A percentile compares a stretch with the other conserved stretches of the same genome.
phyloP scores from a whole-genome alignment of 2,888 invertebrate genomes.

The Oxyscelio sp. region DNA sequence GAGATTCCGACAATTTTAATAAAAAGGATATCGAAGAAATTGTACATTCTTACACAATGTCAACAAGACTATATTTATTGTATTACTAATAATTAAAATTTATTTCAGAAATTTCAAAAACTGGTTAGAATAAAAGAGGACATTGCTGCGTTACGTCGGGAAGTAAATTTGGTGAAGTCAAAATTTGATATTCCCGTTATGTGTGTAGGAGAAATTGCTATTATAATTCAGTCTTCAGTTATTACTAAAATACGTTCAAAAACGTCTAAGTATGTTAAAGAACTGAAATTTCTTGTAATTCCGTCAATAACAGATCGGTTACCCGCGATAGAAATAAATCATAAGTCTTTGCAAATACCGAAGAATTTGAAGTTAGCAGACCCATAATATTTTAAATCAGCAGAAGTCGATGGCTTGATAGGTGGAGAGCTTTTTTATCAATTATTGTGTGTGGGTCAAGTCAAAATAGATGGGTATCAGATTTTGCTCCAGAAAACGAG shows the following conservation, averaged over 20 bases:
- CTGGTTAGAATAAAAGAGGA: no score
- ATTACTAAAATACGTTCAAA: background rate
- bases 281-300: background rate
- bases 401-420: slow-evolving; percentile 52
- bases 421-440: slow-evolving; percentile 54
- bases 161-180: background rate
- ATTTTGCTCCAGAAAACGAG: slow-evolving; percentile 45
- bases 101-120: no score
- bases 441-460: slow-evolving; percentile 41
- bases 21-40: no score
- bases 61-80: no score
- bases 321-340: background rate
- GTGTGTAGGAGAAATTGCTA: background rate
- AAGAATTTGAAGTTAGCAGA: slow-evolving; percentile 53
- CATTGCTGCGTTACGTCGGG: no score
- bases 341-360: background rate
- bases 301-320: background rate
- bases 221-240: background rate
- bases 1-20: no score
- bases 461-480: background rate
- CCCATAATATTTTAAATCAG: slow-evolving; percentile 16
- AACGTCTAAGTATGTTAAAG: background rate
- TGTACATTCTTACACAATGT: no score
- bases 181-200: background rate
- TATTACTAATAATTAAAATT: no score